Evolutionary conservation across 2,888 invertebrate species (phyloP).

Genomic region (Xestia xanthographa): DNA sequence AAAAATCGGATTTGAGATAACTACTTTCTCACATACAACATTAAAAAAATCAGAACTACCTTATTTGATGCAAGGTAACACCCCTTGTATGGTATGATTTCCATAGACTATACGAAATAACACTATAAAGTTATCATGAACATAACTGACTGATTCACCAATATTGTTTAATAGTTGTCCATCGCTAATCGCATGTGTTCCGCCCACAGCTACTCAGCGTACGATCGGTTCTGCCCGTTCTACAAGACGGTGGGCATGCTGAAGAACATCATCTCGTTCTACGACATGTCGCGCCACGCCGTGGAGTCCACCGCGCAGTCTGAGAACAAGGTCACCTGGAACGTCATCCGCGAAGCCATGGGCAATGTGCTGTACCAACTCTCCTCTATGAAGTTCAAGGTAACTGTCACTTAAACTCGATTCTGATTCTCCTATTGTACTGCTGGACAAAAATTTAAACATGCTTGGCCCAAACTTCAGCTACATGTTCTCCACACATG

Average conservation of each 20-base stretch:
- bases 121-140: no score
- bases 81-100: no score
- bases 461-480: not conserved
- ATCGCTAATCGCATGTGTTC: no score
- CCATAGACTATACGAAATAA: not conserved
- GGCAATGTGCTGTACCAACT: slow-evolving; percentile 98
- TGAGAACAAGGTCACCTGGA: slow-evolving; percentile 99
- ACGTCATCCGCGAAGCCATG: slow-evolving; percentile 99
- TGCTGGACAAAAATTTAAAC: not conserved
- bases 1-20: no score
- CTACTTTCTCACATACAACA: no score
- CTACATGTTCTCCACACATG: not conserved
- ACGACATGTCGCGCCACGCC: slow-evolving; percentile 99
- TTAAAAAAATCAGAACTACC: no score
- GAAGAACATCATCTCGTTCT: slow-evolving; percentile 99
- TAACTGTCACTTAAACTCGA: not conserved
- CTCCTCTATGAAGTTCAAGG: slow-evolving; percentile 94
- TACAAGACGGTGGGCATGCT: slow-evolving; percentile 99
- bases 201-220: slow-evolving; percentile 93
- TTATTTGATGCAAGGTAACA: no score
- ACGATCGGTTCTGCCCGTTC: slow-evolving; percentile 99
- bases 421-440: not conserved
- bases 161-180: no score
- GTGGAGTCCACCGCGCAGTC: slow-evolving; percentile 99
- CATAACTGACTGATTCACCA: no score